These are phyloP conservation scores for Barbus barbus DNA, from an alignment of 2,113 vertebrate species.

Conservation along the genomic window DNA sequence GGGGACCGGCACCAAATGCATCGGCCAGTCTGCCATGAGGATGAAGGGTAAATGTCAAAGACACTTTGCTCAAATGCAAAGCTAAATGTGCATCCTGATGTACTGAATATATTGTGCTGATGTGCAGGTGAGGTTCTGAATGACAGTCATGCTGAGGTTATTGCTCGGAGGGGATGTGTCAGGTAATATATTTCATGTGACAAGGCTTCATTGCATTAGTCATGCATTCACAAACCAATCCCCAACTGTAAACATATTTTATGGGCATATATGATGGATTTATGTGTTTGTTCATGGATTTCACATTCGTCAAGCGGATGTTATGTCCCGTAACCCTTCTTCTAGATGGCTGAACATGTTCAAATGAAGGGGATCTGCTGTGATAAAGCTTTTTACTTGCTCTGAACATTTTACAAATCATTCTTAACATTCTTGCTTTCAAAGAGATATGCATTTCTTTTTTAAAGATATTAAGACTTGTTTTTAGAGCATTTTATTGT, in stretches of 20 bases:
- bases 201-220: neutral
- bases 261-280: neutral
- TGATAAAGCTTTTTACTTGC: neutral
- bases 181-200: slow-evolving; percentile 73
- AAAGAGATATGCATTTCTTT: too few relatives aligned
- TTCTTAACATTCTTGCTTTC: neutral
- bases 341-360: neutral
- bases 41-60: slow-evolving; percentile 76
- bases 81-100: neutral
- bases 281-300: neutral
- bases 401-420: neutral
- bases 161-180: slow-evolving; percentile 89
- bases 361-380: neutral
- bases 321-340: neutral
- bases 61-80: neutral
- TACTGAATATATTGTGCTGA: neutral
- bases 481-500: too few relatives aligned
- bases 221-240: neutral
- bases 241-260: neutral
- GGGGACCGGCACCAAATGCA: slow-evolving; percentile 96
- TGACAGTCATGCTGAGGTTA: slow-evolving; percentile 94
- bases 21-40: slow-evolving; percentile 86
- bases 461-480: too few relatives aligned
- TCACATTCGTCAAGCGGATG: neutral
- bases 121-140: slow-evolving; percentile 87